Evolutionary conservation across 1,140 invertebrate genomes (phyloP).

Genomic region (Atopsyche davidsoni): DNA sequence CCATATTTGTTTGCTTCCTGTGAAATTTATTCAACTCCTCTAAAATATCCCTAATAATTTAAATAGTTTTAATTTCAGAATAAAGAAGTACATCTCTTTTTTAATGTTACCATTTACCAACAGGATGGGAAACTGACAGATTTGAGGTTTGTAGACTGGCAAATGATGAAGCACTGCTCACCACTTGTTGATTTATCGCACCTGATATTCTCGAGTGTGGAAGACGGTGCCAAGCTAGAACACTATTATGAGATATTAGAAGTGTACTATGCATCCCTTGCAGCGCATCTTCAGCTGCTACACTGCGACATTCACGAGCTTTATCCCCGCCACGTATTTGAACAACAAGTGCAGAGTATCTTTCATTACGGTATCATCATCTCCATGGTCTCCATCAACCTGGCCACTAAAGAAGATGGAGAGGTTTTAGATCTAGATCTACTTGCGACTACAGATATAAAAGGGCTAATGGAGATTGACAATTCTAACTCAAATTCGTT

Average conservation of each 20-base stretch:
- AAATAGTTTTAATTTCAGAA: too few relatives aligned
- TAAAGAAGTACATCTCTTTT: too few relatives aligned
- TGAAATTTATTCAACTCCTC: too few relatives aligned
- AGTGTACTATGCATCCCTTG: constrained; percentile 6
- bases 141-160: constrained; percentile 6
- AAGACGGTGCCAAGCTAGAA: constrained; percentile 3
- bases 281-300: neutral
- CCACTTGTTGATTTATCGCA: constrained; percentile 9
- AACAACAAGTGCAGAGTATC: neutral
- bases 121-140: constrained; percentile 9
- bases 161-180: constrained; percentile 7
- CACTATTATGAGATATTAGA: constrained; percentile 5
- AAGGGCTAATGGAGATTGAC: neutral
- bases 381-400: neutral
- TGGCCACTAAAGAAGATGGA: neutral
- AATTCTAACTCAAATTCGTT: neutral
- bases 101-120: too few relatives aligned
- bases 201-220: constrained; percentile 7
- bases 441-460: neutral
- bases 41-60: too few relatives aligned
- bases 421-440: constrained; percentile 1
- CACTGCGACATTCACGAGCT: constrained; percentile 4
- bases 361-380: constrained; percentile 7
- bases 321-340: constrained; percentile 4
- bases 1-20: too few relatives aligned